phyloP scores from a whole-genome alignment of 2,888 invertebrate species.

The Drosophila greeni region DNA sequence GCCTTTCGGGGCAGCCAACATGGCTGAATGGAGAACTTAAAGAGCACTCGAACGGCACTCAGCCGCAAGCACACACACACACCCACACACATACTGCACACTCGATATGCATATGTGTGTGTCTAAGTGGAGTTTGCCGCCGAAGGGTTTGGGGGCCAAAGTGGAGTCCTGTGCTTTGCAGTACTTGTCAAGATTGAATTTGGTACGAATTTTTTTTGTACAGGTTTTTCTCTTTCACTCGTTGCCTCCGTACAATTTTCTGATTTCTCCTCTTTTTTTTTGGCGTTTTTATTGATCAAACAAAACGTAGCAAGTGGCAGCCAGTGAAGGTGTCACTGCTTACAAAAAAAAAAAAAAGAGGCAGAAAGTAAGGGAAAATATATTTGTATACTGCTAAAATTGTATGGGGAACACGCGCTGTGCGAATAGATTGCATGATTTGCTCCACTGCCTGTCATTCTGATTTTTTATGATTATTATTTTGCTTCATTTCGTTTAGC shows the following conservation, averaged over 20 bases:
- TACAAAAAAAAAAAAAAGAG: conserved; percentile 4
- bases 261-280: conserved; percentile 43
- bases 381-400: conserved; percentile 17
- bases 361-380: not conserved
- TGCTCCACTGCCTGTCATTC: conserved; percentile 67
- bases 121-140: conserved; percentile 66
- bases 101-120: conserved; percentile 52
- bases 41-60: conserved; percentile 72
- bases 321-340: conserved; percentile 69
- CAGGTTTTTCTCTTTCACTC: conserved; percentile 22
- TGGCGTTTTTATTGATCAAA: conserved; percentile 77
- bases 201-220: conserved; percentile 49
- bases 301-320: conserved; percentile 72
- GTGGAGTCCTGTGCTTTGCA: conserved; percentile 63
- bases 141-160: conserved; percentile 39
- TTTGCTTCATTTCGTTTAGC: conserved; percentile 50
- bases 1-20: conserved; percentile 40
- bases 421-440: conserved; percentile 72
- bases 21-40: conserved; percentile 69
- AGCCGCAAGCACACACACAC: conserved; percentile 57
- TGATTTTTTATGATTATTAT: conserved; percentile 61
- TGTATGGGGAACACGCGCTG: conserved; percentile 56
- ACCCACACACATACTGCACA: conserved; percentile 39
- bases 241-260: conserved; percentile 22
- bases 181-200: conserved; percentile 75